Conservation (phyloP, 1,140 invertebrate genomes). For the Latrodectus geometricus region DNA sequence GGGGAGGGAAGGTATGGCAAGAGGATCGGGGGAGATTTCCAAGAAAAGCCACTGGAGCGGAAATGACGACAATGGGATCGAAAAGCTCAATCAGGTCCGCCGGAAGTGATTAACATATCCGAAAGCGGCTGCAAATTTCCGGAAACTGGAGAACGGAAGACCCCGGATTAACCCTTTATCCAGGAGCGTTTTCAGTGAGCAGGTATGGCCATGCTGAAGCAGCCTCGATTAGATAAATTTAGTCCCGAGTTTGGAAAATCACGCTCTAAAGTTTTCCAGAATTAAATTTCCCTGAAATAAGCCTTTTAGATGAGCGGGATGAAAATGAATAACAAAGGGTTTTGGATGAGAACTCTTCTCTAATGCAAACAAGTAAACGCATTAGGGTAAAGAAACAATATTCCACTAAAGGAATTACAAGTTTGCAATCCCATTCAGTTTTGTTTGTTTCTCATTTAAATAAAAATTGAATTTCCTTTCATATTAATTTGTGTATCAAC, state of each 20-base stretch:
- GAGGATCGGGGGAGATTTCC: not conserved
- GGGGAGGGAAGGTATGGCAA: not conserved
- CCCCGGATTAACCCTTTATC: slow-evolving; percentile 7
- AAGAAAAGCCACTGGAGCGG: slow-evolving; percentile 14
- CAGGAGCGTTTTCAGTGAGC: not conserved
- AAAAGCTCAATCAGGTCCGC: slow-evolving; percentile 49
- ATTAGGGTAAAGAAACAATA: too few relatives aligned
- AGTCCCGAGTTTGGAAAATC: not conserved
- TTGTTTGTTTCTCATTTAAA: too few relatives aligned
- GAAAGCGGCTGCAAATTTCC: slow-evolving; percentile 38
- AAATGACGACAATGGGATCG: slow-evolving; percentile 38
- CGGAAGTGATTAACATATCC: slow-evolving; percentile 58
- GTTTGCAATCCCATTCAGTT: too few relatives aligned
- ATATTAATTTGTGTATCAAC: too few relatives aligned
- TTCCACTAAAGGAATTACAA: too few relatives aligned
- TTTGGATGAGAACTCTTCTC: too few relatives aligned
- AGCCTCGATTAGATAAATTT: not conserved
- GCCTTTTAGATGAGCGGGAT: not conserved
- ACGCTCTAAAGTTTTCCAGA: not conserved
- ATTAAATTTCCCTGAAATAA: not conserved
- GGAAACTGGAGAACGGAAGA: slow-evolving; percentile 18
- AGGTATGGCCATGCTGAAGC: not conserved
- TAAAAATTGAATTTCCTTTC: too few relatives aligned
- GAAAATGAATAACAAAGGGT: not conserved
- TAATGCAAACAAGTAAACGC: too few relatives aligned